Evolutionary conservation across 2,797 vertebrate species (phyloP).

Genomic region (Cirrhinus mrigala): DNA sequence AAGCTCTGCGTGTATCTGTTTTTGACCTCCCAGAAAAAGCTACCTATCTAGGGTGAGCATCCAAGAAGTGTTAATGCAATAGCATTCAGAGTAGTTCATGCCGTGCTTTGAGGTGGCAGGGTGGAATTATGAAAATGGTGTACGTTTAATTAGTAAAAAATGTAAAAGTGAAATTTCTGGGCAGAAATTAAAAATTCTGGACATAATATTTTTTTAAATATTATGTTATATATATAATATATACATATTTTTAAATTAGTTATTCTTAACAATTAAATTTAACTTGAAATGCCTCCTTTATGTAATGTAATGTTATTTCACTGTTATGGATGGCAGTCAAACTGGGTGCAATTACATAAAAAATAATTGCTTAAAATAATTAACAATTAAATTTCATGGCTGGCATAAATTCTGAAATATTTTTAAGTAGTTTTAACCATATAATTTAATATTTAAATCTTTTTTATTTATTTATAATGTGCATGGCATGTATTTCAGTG

Average conservation of each 20-base stretch:
- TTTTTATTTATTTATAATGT: too few relatives aligned
- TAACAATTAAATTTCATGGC: neutral
- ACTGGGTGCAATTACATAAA: neutral
- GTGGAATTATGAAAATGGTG: slow-evolving; percentile 15
- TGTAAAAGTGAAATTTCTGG: accelerated
- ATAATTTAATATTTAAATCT: accelerated
- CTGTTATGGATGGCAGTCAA: neutral
- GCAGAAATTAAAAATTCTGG: neutral
- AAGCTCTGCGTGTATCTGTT: slow-evolving; percentile 54
- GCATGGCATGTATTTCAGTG: too few relatives aligned
- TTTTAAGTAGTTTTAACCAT: neutral
- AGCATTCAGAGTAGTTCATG: slow-evolving; percentile 38
- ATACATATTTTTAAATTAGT: too few relatives aligned
- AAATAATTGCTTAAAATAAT: neutral
- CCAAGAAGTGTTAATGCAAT: slow-evolving; percentile 54
- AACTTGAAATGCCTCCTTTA: neutral
- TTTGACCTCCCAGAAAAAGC: slow-evolving; percentile 54
- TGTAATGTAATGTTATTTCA: neutral
- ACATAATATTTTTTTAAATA: too few relatives aligned
- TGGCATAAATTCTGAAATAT: neutral
- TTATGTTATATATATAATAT: neutral
- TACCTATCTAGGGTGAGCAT: slow-evolving; percentile 47
- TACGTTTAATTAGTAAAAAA: neutral
- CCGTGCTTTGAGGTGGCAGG: slow-evolving; percentile 17
- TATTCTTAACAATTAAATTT: neutral